Conservation (phyloP, 37 sponge, comb jelly and placozoan genomes). For the Haliclona indistincta region DNA sequence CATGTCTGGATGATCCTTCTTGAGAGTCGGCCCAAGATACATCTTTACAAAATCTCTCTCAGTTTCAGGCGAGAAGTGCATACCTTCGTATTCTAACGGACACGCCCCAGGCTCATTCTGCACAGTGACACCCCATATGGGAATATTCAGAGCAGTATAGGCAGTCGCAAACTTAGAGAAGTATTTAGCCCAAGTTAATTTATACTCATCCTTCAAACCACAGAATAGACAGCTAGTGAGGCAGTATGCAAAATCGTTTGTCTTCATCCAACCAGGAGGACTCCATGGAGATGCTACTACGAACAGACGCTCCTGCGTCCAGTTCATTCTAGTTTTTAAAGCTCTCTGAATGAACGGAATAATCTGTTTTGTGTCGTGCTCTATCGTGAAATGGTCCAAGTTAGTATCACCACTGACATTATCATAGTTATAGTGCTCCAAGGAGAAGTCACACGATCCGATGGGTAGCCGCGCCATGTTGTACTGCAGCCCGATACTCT, state of each 20-base stretch:
- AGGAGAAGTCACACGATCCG: constrained; percentile 79
- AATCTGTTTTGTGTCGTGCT: constrained; percentile 57
- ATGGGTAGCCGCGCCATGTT: constrained; percentile 83
- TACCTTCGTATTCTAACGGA: constrained; percentile 55
- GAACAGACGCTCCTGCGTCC: constrained; percentile 51
- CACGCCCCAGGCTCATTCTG: constrained; percentile 85
- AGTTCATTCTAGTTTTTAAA: constrained; percentile 13
- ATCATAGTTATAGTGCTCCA: constrained; percentile 73
- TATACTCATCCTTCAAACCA: constrained; percentile 56
- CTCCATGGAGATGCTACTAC: constrained; percentile 84
- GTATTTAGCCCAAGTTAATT: constrained; percentile 69
- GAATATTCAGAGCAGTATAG: constrained; percentile 38
- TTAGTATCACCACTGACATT: constrained; percentile 49
- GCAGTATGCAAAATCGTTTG: constrained; percentile 36
- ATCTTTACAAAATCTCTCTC: constrained; percentile 67
- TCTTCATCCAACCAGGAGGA: constrained; percentile 84
- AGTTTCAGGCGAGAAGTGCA: constrained; percentile 77
- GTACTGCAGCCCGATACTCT: constrained; percentile 73
- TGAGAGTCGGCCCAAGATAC: constrained; percentile 58
- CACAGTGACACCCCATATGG: constrained; percentile 78
- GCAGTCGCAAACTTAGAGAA: constrained; percentile 68
- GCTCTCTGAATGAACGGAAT: constrained; percentile 77
- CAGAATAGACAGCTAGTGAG: constrained; percentile 28
- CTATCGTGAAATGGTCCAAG: constrained; percentile 63
- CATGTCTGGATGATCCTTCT: constrained; percentile 63